phyloP scores from a whole-genome alignment of 2,888 invertebrate species.

The Acleris laterana region DNA sequence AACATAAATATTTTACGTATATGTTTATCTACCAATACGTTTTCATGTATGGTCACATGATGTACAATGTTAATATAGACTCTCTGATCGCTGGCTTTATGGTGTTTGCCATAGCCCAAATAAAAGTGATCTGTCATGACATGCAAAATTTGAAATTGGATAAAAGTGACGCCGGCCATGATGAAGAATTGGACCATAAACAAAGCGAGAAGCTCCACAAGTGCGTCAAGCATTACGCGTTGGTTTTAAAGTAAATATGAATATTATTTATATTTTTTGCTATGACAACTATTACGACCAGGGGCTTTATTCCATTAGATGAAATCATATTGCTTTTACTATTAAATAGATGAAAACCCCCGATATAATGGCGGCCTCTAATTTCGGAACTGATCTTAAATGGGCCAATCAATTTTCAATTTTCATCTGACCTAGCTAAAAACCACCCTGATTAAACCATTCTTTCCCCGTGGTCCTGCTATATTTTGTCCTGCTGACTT shows the following conservation, averaged over 20 bases:
- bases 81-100: conserved; percentile 63
- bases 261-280: too few relatives aligned
- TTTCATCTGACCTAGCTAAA: too few relatives aligned
- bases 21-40: conserved; percentile 63
- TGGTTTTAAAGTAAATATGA: conserved; percentile 53
- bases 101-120: conserved; percentile 56
- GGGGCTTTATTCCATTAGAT: too few relatives aligned
- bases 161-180: conserved; percentile 37
- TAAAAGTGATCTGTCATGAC: conserved; percentile 58
- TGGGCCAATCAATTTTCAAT: too few relatives aligned
- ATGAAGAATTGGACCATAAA: conserved; percentile 38
- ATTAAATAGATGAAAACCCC: too few relatives aligned
- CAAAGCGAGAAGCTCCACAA: conserved; percentile 46
- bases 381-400: too few relatives aligned
- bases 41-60: conserved; percentile 69
- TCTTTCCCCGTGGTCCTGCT: too few relatives aligned
- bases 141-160: conserved; percentile 52
- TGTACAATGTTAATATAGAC: conserved; percentile 64
- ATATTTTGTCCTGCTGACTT: too few relatives aligned
- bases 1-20: conserved; percentile 54
- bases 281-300: too few relatives aligned
- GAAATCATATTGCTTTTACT: too few relatives aligned
- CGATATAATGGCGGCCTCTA: too few relatives aligned
- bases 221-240: conserved; percentile 58
- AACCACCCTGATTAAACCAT: too few relatives aligned